phyloP scores from a whole-genome alignment of 2,888 invertebrate genomes.

The Clostera curtula region DNA sequence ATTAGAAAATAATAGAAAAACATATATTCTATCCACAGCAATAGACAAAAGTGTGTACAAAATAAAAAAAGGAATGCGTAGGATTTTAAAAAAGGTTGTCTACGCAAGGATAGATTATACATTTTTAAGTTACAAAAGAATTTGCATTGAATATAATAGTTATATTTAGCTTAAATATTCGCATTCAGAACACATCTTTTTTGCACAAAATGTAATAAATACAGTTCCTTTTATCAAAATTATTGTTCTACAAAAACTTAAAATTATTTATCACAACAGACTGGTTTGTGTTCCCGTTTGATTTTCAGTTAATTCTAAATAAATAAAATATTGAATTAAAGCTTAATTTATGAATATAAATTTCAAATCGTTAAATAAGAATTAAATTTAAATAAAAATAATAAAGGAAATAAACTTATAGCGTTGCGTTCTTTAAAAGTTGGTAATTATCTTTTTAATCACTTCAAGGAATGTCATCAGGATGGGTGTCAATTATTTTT shows the following conservation, averaged over 20 bases:
- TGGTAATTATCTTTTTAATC: no score
- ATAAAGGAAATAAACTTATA: no score
- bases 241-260: constrained; percentile 43
- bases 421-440: no score
- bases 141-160: constrained; percentile 22
- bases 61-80: neutral
- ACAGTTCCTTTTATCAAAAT: constrained; percentile 21
- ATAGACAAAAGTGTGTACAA: neutral
- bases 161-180: constrained; percentile 22
- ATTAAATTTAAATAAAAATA: constrained; percentile 1
- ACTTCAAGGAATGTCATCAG: no score
- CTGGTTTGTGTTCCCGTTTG: constrained; percentile 57
- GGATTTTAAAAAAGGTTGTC: neutral
- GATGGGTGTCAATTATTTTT: no score
- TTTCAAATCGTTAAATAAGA: constrained; percentile 22
- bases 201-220: constrained; percentile 35
- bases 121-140: constrained; percentile 23
- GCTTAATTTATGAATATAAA: constrained; percentile 45
- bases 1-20: constrained; percentile 31
- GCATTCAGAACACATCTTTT: constrained; percentile 36
- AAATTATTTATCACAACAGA: constrained; percentile 69
- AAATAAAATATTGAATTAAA: constrained; percentile 55
- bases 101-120: constrained; percentile 19
- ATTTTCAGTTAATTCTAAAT: constrained; percentile 40
- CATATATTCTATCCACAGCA: constrained; percentile 24